Evolutionary conservation across 2,113 vertebrate species (phyloP), one percentile per base, ranked within the genome.

Genomic region (Amazona guildingii): DNA sequence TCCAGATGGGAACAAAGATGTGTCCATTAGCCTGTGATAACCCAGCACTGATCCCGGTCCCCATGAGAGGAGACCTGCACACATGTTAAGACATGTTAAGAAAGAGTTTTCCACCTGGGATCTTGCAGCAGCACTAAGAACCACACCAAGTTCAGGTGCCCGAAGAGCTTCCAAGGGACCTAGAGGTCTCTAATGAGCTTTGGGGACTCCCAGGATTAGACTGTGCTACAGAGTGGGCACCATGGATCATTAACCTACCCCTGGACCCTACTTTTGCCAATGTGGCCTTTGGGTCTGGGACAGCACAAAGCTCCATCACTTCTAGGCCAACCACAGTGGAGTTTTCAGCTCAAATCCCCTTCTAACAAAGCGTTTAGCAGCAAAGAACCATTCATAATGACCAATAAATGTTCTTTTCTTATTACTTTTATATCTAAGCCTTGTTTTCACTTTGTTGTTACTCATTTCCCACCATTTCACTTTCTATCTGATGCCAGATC

Each of bases 311-410:
- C 43, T 51, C 49, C 69, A 57, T n/a, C 41, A 24, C 39, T 59
- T 62, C 63, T 28, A 46, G 5, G 18, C 41, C 11, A 9, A 49
- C 21, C 4, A 12, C 23, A 77, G 55, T 3, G 10, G 70, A 29
- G 43, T 59, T 91, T 79, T 79, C 31, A 31, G 15, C 5, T 51
- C 6, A 78, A 78, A 82, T 37, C 33, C 6, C 64, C 27, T 48
- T 41, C 51, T 66, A 35, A 48, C 17, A 25, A 51, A 55, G 17
- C 4, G 13, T 31, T 81, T 18, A 67, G 28, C 37, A 48, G n/a
- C 5, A 4, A 86, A 57, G 18, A 68, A 59, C 1, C 0, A 0
- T 43, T 74, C 64, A 20, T 25, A 81, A 48, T 2, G 1, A 44
- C 7, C 43, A 68, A 31, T 4, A 14, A 76, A 55, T 69, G 44